A percentile compares a stretch with the other conserved stretches of the same genome.
Conservation (phyloP, 2,113 vertebrate genomes). For the Daboia siamensis region DNA sequence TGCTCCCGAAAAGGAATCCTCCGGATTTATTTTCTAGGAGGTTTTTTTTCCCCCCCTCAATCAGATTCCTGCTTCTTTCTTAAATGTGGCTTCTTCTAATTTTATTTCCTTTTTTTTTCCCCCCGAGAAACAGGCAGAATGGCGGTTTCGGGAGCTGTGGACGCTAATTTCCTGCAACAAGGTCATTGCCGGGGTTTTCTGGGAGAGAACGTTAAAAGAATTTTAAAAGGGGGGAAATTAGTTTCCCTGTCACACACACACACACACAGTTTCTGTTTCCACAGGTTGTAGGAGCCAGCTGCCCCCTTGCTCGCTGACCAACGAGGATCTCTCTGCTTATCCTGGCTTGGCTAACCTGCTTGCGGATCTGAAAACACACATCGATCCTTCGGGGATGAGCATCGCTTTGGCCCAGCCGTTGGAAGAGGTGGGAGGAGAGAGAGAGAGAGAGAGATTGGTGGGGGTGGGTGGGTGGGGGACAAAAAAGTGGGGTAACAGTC, state of each 20-base stretch:
- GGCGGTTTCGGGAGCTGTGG: not conserved
- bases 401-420: slow-evolving; percentile 68
- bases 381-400: slow-evolving; percentile 77
- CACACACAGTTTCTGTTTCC: not conserved
- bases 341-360: slow-evolving; percentile 78
- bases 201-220: no score
- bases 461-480: no score
- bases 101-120: not conserved
- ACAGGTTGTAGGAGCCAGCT: slow-evolving; percentile 50
- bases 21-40: not conserved
- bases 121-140: not conserved
- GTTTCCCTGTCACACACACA: no score
- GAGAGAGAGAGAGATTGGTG: not conserved
- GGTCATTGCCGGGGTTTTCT: not conserved
- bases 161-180: not conserved
- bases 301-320: slow-evolving; percentile 71
- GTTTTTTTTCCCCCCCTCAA: no score
- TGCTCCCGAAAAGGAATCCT: not conserved
- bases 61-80: not conserved
- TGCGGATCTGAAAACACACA: slow-evolving; percentile 69
- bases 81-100: not conserved
- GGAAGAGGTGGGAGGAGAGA: slow-evolving; percentile 70
- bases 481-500: not conserved
- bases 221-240: no score
- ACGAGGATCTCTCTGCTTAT: slow-evolving; percentile 76